Base-by-base conservation (phyloP, 2,797 vertebrate genomes). In the Gephyroberyx darwinii region DNA sequence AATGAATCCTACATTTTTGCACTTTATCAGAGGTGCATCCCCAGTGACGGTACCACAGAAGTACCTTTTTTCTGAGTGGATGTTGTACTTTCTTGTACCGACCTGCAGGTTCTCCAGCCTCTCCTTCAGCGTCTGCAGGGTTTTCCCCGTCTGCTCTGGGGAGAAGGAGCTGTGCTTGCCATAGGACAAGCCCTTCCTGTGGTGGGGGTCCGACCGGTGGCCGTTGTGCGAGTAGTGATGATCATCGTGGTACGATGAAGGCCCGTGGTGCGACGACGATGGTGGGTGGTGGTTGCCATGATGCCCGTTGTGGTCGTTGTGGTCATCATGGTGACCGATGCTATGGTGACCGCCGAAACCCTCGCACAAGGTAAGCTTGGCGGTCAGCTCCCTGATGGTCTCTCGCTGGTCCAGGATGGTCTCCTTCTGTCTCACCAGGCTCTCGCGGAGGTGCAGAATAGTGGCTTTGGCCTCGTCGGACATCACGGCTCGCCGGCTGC, bases 371-470 rank as follows among this genome's bases (percentile, higher is more conserved):
- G 93, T 94, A 8, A 96, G 90, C 84, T 95, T 96, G 68, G 94
- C 92, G 0, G 93, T 95, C 62, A 96, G 84, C 82, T 96, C 95
- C 63, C 94, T 84, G 73, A 95, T 95, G 30, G 94, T 95, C 81
- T 95, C 94, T 41, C 94, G 85, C 76, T 96, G 95, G 77, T 95
- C 94, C 70, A 95, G 81, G 53, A 95, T 94, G 57, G 93, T 94
- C 86, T 96, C 95, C 69, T 94, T 95, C 79, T 96, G 95, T 61
- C 90, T 90, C 59, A 95, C 94, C 2, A 95, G 90, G 50, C 93
- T 95, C 85, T 96, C 94, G 0, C 95, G 91, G 59, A 96, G 87
- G 52, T 94, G 94, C 77, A 96, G 54, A 82, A 96, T 95, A 9
- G 95, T 95, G 74, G 92, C 84, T 83, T 95, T 95, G 64, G 93